Evolutionary conservation across 2,888 invertebrate species (phyloP), one percentile per base, ranked within the genome.

Genomic region (Melanargia galathea): DNA sequence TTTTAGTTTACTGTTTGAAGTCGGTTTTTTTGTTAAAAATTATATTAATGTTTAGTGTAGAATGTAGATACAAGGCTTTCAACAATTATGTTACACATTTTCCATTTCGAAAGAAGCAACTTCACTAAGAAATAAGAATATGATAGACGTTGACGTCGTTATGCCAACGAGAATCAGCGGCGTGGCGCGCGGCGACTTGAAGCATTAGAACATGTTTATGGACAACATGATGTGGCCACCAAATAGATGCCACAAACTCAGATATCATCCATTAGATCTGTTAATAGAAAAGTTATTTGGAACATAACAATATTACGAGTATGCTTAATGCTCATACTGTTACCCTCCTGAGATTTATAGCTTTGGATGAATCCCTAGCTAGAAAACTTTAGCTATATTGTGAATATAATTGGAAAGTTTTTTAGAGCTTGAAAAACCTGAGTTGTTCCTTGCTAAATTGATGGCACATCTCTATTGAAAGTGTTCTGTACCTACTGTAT

Each of bases 281-380:
- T 55, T 55, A 55, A 55, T 55, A 55, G 40, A 55, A 55, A 52
- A 52, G 52, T 52, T 52, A 52, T 49, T 49, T 20, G 52, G 18
- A 20, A 52, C 52, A 35, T 52, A 52, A 52, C 52, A 52, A 52
- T 33, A 20, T 52, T 22, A 49, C 49, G 46, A 48, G 24, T 24
- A 26, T n/a, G n/a, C n/a, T n/a, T n/a, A 30, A 6, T 16, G 26
- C 18, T 33, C 51, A 13, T 35, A 35, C 35, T 33, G 13, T 30
- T 30, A 35, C 35, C 35, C 7, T 20, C 20, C 35, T 6, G 20
- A 35, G 30, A 30, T 51, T 30, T 16, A 52, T 52, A 35, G n/a
- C 35, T 52, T 33, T 35, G 10, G 7, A 52, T 13, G 35, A 22
- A 35, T 51, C 26, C 16, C 1, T 33, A 16, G 30, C 30, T 33